Base-by-base conservation (phyloP, 2,888 invertebrate genomes). In the Neocrepidodera transversa region DNA sequence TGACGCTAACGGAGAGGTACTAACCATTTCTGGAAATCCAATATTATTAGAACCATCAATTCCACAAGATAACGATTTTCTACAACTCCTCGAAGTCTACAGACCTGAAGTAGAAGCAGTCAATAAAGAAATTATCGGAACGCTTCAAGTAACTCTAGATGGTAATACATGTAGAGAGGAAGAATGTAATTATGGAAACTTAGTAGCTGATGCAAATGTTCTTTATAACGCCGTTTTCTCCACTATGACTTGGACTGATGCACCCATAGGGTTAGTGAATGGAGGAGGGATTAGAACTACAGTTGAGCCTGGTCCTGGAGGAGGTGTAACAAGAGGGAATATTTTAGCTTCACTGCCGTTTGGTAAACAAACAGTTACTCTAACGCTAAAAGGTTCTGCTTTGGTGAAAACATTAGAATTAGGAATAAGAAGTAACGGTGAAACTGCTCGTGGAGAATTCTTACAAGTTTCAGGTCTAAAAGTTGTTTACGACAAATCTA, bases 161-260 rank as follows among this genome's bases (percentile, higher is more conserved):
- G 91, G 91, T 0, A 48, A 26, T n/a, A 54, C 14, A 11, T 95
- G 95, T 74, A 84, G 93, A 35, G 72, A 82, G 20, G 67, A 68
- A 32, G 95, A 96, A 79, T 95, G 95, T 74, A 94, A 93, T 76
- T 80, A 95, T 69, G 95, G 94, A 2, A 93, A 93, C 77, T 77
- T 94, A 16, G 82, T 93, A 53, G 80, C 91, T 0, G 94, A 95
- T 71, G 86, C 93, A 0, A 85, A 91, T 78, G 80, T 92, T 0
- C 82, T 85, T 70, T 85, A 85, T 65, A 85, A 69, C 16, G 68
- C 71, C 0, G 54, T 66, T 0, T 49, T 68, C 13, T 63, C 63
- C 0, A 61, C 66, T 0, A 43, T 63, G 13, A 54, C 47, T 32
- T 94, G 94, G 94, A 90, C 90, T 0, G 88, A 90, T 71, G 87